Conservation (phyloP, 2,888 invertebrate genomes). For the Trichacis sp. region DNA sequence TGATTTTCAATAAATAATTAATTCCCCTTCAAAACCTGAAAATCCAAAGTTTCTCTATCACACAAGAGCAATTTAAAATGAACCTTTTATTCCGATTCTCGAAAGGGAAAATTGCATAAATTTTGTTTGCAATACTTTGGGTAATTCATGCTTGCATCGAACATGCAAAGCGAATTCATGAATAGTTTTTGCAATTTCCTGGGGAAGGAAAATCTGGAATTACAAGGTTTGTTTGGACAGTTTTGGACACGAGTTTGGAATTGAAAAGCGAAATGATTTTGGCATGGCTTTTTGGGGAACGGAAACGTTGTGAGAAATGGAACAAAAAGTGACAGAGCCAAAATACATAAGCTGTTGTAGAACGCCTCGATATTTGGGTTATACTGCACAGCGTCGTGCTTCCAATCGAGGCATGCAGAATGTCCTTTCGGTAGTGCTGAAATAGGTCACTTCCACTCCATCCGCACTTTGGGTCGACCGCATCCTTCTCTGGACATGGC, state of each 20-base stretch:
- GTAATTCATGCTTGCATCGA: background rate
- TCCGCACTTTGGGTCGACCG: conserved; percentile 4
- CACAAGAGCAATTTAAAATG: no score
- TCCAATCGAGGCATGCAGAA: background rate
- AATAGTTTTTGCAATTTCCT: no score
- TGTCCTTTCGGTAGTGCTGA: background rate
- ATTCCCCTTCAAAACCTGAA: no score
- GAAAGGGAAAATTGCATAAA: no score
- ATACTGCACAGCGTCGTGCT: background rate
- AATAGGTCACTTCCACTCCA: conserved; percentile 8
- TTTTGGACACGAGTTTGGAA: background rate
- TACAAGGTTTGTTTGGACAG: background rate
- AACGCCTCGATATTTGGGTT: background rate
- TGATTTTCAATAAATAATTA: no score
- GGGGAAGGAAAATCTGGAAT: background rate
- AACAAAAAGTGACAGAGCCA: background rate
- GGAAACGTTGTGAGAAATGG: background rate
- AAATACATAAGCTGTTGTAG: background rate
- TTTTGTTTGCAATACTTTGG: no score
- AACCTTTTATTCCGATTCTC: no score
- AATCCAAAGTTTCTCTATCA: no score
- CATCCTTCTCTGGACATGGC: background rate
- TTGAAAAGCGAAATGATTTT: no score
- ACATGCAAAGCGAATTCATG: no score
- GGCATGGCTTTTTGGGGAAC: background rate